Base-by-base conservation (phyloP, 2,888 invertebrate species). In the Ephialtes manifestator region DNA sequence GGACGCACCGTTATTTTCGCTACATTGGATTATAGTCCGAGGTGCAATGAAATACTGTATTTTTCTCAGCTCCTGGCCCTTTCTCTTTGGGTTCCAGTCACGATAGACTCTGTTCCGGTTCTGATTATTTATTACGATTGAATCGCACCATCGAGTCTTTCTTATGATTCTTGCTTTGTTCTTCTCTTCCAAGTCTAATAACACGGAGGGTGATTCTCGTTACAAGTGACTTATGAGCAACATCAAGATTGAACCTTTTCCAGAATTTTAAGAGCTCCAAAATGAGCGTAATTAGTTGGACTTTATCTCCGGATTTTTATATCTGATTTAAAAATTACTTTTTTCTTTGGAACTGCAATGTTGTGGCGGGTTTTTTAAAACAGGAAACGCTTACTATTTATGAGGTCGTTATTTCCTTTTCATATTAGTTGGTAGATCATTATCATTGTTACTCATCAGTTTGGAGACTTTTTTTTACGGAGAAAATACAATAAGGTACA, bases 31-130 rank as follows among this genome's bases (percentile, higher is more conserved):
- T 63, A 51, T 20, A n/a, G 31, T 72, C 63, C 24, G 46, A 74
- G n/a, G 35, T 74, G 48, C 20, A 48, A 10, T 39, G 48, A 67
- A n/a, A 31, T 18, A 60, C n/a, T 31, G 58, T 60, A 46, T 11
- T 74, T 51, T 74, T 48, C 28, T 60, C 18, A 28, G 35, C 63
- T 24, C 60, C 24, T n/a, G 28, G 60, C 24, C 43, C 58, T 72
- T 43, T 48, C 46, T 43, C 31, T 63, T 58, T 20, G 31, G 35
- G 4, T 8, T 55, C 43, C 51, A 35, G 39, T 63, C 76, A 70
- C 75, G 81, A 51, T 51, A 70, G 55, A 43, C 20, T 18, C 72
- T 67, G 58, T 82, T 82, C 77, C 82, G 82, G 72, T 82, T 46
- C 24, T 35, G 24, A 67, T 76, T 60, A 60, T 60, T 82, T 51